Conservation (phyloP, 64 coral and sea anemone genomes). For the Pocillopora verrucosa region DNA sequence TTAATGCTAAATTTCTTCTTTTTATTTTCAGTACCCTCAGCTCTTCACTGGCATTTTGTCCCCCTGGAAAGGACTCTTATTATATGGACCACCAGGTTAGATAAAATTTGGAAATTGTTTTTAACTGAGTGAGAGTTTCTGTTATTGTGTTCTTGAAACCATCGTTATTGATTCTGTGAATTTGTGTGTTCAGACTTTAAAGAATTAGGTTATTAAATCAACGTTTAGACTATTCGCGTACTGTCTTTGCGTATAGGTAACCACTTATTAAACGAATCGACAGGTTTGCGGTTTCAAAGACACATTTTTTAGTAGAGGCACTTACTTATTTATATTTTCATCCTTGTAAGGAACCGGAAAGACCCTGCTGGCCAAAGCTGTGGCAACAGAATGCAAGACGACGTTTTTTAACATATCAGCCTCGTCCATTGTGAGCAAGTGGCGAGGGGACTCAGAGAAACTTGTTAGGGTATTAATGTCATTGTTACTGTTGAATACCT, state of each 20-base stretch:
- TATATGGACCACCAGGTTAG: constrained; percentile 93
- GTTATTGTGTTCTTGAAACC: background rate
- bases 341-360: constrained; percentile 84
- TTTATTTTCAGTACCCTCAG: constrained; percentile 78
- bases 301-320: no score
- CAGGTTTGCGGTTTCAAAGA: no score
- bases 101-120: background rate
- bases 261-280: no score
- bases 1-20: no score
- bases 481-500: background rate
- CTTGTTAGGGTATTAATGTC: constrained; percentile 77
- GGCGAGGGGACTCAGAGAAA: constrained; percentile 98
- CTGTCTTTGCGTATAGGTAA: no score
- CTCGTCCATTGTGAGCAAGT: constrained; percentile 98
- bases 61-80: constrained; percentile 93
- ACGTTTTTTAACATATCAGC: constrained; percentile 99
- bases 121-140: background rate
- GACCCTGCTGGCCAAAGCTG: constrained; percentile 94
- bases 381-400: constrained; percentile 97
- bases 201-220: no score
- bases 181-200: no score
- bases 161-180: no score
- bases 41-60: constrained; percentile 98
- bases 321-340: background rate
- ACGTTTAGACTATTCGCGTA: no score